Base-by-base conservation (phyloP, 37 sponge, comb jelly and placozoan genomes). In the Amphimedon queenslandica region DNA sequence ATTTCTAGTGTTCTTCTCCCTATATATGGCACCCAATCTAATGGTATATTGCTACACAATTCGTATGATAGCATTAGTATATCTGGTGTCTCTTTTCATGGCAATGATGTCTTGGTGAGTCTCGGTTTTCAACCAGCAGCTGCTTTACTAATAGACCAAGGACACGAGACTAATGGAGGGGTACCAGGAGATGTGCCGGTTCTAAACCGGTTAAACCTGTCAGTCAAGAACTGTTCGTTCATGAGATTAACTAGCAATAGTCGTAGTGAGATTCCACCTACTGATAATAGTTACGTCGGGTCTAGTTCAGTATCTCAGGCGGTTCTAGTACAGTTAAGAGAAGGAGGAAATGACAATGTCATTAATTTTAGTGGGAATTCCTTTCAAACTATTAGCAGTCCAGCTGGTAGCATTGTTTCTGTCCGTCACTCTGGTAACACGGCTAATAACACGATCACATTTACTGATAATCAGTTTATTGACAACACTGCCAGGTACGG, bases 401-500 rank as follows among this genome's bases (percentile, higher is more conserved):
- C 31, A 56, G 66, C 16, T 36, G 81, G 81, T 64, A 71, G 81
- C 67, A 61, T 61, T 32, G 21, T 43, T 8, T 2, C 75, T 24
- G 13, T 82, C 1, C 2, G 13, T 34, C 75, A 72, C 41, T 37
- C 40, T 8, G 27, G 40, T 31, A 3, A 41, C 23, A 36, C 78
- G 0, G 13, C 30, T 29, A 37, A 21, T 35, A 66, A 68, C 28
- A 30, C 3, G 1, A 58, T 35, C 3, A 3, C 10, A 36, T 41
- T 82, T 11, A 29, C 28, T 18, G 40, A 5, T 0, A 39, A 23
- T 32, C 35, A 18, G 5, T 82, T 82, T 33, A 21, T 13, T 1
- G 41, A 72, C 4, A 88, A 88, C 66, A 28, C 27, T 37, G 89
- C 76, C 23, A 53, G 66, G 18, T 87, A 81, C 84, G 93, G 93